A percentile compares a stretch with the other conserved stretches of the same genome.
Evolutionary conservation across 2,888 invertebrate genomes (phyloP).

Genomic region (Melieria omissa): DNA sequence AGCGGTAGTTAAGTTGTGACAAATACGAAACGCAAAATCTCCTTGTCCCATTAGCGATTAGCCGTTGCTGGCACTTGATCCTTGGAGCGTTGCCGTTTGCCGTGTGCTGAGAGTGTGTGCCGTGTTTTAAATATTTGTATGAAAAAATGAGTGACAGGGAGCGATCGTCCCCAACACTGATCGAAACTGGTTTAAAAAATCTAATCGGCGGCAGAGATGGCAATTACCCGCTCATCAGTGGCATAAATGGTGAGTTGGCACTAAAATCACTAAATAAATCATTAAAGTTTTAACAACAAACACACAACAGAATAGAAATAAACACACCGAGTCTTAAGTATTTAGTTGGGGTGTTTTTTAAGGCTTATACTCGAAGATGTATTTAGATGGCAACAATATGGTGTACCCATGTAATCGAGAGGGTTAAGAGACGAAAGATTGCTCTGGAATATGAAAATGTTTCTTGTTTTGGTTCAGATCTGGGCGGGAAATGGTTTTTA

Average conservation of each 20-base stretch:
- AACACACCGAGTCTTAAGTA: not conserved
- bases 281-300: slow-evolving; percentile 1
- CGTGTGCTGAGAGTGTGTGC: slow-evolving; percentile 8
- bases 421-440: too few relatives aligned
- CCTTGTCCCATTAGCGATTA: too few relatives aligned
- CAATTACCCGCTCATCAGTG: slow-evolving; percentile 82
- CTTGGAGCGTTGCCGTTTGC: slow-evolving; percentile 22
- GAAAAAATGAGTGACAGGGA: slow-evolving; percentile 86
- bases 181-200: slow-evolving; percentile 86
- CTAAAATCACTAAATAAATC: not conserved
- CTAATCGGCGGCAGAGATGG: slow-evolving; percentile 83
- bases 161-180: slow-evolving; percentile 87
- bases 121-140: slow-evolving; percentile 59
- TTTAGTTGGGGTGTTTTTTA: too few relatives aligned
- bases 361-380: too few relatives aligned
- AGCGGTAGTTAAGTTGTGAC: too few relatives aligned
- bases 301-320: not conserved
- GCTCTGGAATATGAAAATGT: too few relatives aligned
- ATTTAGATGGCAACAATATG: too few relatives aligned
- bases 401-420: too few relatives aligned
- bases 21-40: too few relatives aligned
- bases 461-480: too few relatives aligned
- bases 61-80: too few relatives aligned
- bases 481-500: too few relatives aligned
- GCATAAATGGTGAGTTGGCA: slow-evolving; percentile 72